Evolutionary conservation across 2,113 vertebrate genomes (phyloP), one percentile per base, ranked within the genome.

Genomic region (Haemorhous mexicanus): DNA sequence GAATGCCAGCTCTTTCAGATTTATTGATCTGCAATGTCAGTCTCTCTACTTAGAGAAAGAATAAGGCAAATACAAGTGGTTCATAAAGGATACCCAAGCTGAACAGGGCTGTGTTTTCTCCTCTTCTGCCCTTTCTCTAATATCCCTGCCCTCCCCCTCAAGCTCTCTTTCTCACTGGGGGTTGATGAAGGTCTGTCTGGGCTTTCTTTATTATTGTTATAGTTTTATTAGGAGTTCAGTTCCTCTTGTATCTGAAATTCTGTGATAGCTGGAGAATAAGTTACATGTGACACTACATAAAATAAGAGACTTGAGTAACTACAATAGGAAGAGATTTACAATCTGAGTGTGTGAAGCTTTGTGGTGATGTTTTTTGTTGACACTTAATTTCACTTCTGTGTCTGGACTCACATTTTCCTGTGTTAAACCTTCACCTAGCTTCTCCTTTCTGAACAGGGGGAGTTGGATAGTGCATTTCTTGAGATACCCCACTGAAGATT

Each of bases 231-330:
- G 59, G 88, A 93, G 55, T 73, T 83, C 43, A 74, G 59, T 69
- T 93, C 75, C 55, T 91, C 63, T 52, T 61, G 12, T 47, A 62
- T 59, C 82, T 86, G 85, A 96, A 93, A 81, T 56, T 81, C 82
- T 86, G 30, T 2, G 2, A 77, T 74, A 86, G 35, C 72, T 94
- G 82, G 39, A 95, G 68, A 95, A 37, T 66, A 93, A 93, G 79
- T 86, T 77, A 86, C 59, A 86, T 72, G 56, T 67, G 85, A 90
- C 88, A 88, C 79, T 74, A 84, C 68, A 56, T 80, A 83, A 96
- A 96, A 84, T 52, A 89, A 72, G 85, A 90, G 72, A 70, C 50
- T 74, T 53, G 83, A 93, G 44, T 86, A 92, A 72, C 68, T 86
- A 87, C 0, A 8, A 75, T 24, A 59, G 75, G 56, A 92, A 68